phyloP scores from a whole-genome alignment of 1,140 invertebrate species.

The Anthonomus grandis region DNA sequence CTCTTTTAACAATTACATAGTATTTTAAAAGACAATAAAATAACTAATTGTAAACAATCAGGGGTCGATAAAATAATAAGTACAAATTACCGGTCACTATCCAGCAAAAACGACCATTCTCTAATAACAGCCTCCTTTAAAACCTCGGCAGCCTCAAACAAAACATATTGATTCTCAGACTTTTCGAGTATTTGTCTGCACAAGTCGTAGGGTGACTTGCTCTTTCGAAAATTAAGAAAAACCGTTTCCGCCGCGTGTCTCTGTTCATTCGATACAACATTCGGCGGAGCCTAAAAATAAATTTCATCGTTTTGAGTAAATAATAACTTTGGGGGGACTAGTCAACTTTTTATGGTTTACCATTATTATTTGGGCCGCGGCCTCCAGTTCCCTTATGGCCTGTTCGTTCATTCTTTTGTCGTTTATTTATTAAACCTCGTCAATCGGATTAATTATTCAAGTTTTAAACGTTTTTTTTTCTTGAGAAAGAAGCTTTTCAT shows the following conservation, averaged over 20 bases:
- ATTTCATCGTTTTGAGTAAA: constrained; percentile 17
- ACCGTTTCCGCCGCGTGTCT: constrained; percentile 74
- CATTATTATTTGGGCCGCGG: constrained; percentile 44
- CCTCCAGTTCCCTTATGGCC: constrained; percentile 41
- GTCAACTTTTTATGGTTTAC: constrained; percentile 30
- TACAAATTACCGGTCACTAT: constrained; percentile 56
- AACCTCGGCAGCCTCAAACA: constrained; percentile 83
- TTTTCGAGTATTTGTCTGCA: constrained; percentile 80
- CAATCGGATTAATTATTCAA: too few relatives aligned
- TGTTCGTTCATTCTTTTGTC: too few relatives aligned
- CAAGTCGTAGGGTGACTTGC: constrained; percentile 74
- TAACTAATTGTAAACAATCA: not conserved
- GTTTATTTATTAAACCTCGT: too few relatives aligned
- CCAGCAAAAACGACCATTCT: constrained; percentile 72
- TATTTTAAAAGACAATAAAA: not conserved
- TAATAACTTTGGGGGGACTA: constrained; percentile 10
- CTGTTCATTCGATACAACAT: constrained; percentile 72
- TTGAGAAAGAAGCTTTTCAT: too few relatives aligned
- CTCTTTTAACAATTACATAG: not conserved
- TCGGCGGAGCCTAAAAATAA: constrained; percentile 72
- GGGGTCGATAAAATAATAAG: too few relatives aligned
- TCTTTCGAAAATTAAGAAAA: constrained; percentile 77
- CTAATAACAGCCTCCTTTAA: constrained; percentile 78
- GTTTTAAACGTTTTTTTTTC: too few relatives aligned
- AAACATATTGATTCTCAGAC: constrained; percentile 73